Evolutionary conservation across 2,888 invertebrate genomes (phyloP).

Genomic region (Tupiocoris notatus): DNA sequence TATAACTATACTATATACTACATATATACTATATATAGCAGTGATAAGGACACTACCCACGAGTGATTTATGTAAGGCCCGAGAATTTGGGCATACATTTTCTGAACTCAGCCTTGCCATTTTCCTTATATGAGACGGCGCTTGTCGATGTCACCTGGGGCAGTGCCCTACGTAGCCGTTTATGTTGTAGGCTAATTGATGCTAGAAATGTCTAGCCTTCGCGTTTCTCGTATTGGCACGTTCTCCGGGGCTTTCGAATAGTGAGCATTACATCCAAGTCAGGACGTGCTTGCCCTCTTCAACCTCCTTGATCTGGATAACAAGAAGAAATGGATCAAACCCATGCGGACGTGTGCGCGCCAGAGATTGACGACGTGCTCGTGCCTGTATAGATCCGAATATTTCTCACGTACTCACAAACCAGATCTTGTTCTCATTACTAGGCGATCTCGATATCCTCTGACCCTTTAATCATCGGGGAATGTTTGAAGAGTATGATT

Average conservation of each 20-base stretch:
- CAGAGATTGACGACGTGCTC: slow-evolving; percentile 3
- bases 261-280: not conserved
- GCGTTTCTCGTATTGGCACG: not conserved
- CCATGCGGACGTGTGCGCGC: not conserved
- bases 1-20: too few relatives aligned
- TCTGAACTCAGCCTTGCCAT: too few relatives aligned
- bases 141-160: too few relatives aligned
- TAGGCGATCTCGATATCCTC: not conserved
- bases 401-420: slow-evolving; percentile 21
- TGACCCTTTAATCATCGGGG: not conserved
- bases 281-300: slow-evolving; percentile 22
- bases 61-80: too few relatives aligned
- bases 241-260: not conserved
- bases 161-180: too few relatives aligned
- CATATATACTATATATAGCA: too few relatives aligned
- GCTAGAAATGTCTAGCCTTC: not conserved
- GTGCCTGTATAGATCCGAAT: not conserved
- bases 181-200: not conserved
- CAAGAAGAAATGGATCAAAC: slow-evolving; percentile 21
- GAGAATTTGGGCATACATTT: too few relatives aligned
- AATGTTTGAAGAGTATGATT: not conserved
- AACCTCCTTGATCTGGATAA: slow-evolving; percentile 30
- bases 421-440: too few relatives aligned
- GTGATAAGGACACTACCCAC: too few relatives aligned
- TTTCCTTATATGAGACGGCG: too few relatives aligned